Evolutionary conservation across 2,888 invertebrate species (phyloP), one percentile per base, ranked within the genome.

Genomic region (Nebria brevicollis): DNA sequence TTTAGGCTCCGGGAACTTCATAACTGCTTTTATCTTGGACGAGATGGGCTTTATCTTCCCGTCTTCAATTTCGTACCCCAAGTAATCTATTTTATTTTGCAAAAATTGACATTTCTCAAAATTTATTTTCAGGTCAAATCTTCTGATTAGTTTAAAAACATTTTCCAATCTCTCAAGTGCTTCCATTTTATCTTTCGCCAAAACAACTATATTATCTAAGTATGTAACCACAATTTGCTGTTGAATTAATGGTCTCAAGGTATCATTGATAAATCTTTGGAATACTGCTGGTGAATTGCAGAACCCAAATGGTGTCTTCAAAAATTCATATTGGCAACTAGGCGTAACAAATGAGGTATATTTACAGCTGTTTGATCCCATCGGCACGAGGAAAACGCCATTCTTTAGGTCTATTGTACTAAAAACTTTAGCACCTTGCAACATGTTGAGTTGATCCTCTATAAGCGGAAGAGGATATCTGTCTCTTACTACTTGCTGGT

Each of bases 21-120:
- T 70, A 13, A 85, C 83, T 8, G 83, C 84, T 41, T 77, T 77
- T 25, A 81, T 81, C 72, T 82, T 83, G 5, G n/a, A 3, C 34
- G 73, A 73, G 15, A 80, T 82, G 26, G 82, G 82, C 42, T 66
- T n/a, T 34, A 82, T 76, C 26, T 75, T 42, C 66, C 82, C 54
- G 25, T 78, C 42, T 64, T 64, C 72, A 10, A 81, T 43, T 20
- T 65, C 20, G 66, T 81, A 64, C 10, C 82, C 82, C 5, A 83
- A 66, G 75, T 81, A 83, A 73, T 81, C 78, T 2, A 85, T 76
- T 43, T 54, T 65, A 70, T 15, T 82, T 72, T 86, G 84, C 72
- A 88, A 66, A 75, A 88, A 86, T 20, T 87, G 84, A 80, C 87
- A 88, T 83, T 89, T 89, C 43, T 86, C 85, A 85, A 84, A 86